Conservation (phyloP, 2,888 invertebrate species). For the Chrysotoxum bicinctum region DNA sequence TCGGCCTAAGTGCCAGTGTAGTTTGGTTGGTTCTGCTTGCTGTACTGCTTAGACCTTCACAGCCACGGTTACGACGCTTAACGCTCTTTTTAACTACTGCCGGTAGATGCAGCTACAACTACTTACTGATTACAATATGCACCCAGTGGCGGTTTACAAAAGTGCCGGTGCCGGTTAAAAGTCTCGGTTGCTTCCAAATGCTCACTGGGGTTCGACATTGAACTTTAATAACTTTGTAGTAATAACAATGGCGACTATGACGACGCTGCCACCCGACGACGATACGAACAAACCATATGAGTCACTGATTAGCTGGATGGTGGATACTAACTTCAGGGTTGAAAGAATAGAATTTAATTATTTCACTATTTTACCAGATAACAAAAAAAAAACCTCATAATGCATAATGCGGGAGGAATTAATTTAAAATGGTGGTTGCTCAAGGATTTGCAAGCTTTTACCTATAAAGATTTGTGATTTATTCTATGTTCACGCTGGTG, state of each 20-base stretch:
- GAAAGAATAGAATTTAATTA: conserved; percentile 51
- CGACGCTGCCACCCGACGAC: background rate
- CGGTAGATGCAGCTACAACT: conserved; percentile 17
- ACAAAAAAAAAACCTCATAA: conserved; percentile 6
- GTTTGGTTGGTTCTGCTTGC: conserved; percentile 9
- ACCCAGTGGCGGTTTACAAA: conserved; percentile 15
- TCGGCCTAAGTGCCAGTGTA: background rate
- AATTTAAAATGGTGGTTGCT: conserved; percentile 29
- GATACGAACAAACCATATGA: background rate
- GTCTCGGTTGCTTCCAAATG: conserved; percentile 8
- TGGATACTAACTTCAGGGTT: conserved; percentile 45
- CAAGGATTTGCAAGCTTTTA: conserved; percentile 57
- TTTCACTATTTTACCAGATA: conserved; percentile 20
- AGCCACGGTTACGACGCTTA: background rate
- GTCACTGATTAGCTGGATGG: conserved; percentile 8
- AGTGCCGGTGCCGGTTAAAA: background rate
- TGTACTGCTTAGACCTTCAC: conserved; percentile 33
- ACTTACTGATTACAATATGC: conserved; percentile 26
- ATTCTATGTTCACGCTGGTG: conserved; percentile 53
- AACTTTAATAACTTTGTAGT: conserved; percentile 43
- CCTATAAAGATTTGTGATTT: conserved; percentile 7
- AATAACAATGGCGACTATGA: background rate
- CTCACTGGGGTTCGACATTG: conserved; percentile 48
- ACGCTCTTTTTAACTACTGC: conserved; percentile 2
- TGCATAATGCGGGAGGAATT: conserved; percentile 60